Evolutionary conservation across 2,888 invertebrate species (phyloP).

Genomic region (Panzeria rudis): DNA sequence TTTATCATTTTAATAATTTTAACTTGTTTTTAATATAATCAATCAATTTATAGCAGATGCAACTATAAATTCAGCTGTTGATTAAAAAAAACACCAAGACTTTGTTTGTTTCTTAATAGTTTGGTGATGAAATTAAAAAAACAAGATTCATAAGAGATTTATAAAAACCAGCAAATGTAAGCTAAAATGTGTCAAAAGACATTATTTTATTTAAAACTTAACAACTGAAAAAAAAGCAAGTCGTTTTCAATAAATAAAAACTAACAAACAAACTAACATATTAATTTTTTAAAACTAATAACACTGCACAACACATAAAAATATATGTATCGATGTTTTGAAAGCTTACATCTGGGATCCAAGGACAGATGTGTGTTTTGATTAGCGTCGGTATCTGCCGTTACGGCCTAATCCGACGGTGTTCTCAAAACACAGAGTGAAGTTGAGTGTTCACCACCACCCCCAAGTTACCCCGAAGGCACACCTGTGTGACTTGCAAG

Average conservation of each 20-base stretch:
- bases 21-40: constrained; percentile 22
- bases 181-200: background rate
- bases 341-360: too few relatives aligned
- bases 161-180: background rate
- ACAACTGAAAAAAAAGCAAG: background rate
- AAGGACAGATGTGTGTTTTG: too few relatives aligned
- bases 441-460: too few relatives aligned
- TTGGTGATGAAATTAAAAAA: constrained; percentile 15
- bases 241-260: background rate
- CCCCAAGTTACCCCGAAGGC: too few relatives aligned
- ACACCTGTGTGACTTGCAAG: too few relatives aligned
- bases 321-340: too few relatives aligned
- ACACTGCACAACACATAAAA: too few relatives aligned
- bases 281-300: background rate
- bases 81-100: background rate
- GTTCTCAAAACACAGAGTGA: too few relatives aligned
- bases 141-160: constrained; percentile 28
- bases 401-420: too few relatives aligned
- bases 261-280: background rate
- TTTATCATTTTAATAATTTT: constrained; percentile 21
- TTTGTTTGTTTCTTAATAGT: constrained; percentile 5
- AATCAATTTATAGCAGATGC: constrained; percentile 31
- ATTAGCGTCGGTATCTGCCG: too few relatives aligned
- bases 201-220: background rate
- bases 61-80: background rate